Percentiles rank a stretch among this genome's conserved stretches.
Evolutionary conservation across 2,797 vertebrate species (phyloP).

Genomic region (Sebastes vulpes): DNA sequence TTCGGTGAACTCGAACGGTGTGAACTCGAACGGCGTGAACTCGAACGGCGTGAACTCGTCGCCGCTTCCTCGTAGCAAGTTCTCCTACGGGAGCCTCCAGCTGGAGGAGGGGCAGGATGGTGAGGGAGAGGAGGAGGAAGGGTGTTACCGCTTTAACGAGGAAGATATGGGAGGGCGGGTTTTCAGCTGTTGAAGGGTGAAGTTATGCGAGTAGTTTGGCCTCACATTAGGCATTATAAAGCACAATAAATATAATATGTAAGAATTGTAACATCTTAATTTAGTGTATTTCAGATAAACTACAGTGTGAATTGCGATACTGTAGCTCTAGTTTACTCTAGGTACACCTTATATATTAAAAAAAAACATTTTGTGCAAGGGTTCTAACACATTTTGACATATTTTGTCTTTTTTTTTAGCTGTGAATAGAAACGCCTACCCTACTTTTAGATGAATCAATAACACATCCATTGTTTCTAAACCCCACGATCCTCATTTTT

Average conservation of each 20-base stretch:
- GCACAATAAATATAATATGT: neutral
- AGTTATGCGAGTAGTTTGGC: neutral
- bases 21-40: constrained; percentile 60
- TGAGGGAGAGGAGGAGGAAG: constrained; percentile 56
- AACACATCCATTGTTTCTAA: neutral
- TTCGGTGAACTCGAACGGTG: constrained; percentile 16
- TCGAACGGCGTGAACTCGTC: constrained; percentile 78
- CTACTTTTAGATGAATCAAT: neutral
- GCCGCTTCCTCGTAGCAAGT: constrained; percentile 80
- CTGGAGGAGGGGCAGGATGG: constrained; percentile 77
- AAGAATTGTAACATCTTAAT: neutral
- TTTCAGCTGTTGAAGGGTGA: constrained; percentile 81
- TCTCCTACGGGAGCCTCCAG: constrained; percentile 84
- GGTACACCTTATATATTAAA: neutral
- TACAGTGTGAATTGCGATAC: neutral
- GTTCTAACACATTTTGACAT: constrained; percentile 19
- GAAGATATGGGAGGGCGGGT: constrained; percentile 81
- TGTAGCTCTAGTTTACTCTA: neutral
- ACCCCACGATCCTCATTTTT: neutral
- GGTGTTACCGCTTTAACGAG: constrained; percentile 85
- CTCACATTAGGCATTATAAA: neutral
- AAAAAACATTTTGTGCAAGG: neutral
- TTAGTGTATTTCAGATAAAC: neutral
- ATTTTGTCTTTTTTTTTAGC: neutral
- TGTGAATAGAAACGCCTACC: neutral